A percentile compares a stretch with the other conserved stretches of the same genome.
phyloP scores from a whole-genome alignment of 2,113 vertebrate species.

The Leuciscus idus region DNA sequence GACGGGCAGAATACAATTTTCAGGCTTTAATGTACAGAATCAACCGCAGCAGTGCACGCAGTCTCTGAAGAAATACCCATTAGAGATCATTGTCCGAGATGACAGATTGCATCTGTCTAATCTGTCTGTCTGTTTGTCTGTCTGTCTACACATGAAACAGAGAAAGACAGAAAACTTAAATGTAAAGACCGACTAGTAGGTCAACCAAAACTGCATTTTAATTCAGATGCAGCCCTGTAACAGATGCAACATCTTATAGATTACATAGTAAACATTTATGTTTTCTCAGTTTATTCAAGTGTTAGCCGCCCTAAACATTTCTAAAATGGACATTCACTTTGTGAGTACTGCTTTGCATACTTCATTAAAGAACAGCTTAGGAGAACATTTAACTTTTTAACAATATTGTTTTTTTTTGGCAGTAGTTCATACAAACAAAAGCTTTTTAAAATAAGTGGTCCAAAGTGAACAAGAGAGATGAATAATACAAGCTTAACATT shows the following conservation, averaged over 20 bases:
- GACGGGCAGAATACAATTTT: neutral
- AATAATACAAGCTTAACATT: neutral
- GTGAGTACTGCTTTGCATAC: neutral
- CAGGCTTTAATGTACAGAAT: neutral
- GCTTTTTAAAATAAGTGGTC: neutral
- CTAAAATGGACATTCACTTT: neutral
- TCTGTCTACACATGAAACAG: neutral
- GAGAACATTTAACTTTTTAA: neutral
- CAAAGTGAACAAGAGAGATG: neutral
- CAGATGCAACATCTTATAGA: slow-evolving; percentile 55
- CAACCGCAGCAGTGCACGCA: neutral
- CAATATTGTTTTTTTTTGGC: neutral
- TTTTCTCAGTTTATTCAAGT: neutral
- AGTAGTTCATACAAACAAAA: neutral
- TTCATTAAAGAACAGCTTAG: neutral
- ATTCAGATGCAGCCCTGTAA: slow-evolving; percentile 70
- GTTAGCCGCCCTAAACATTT: neutral
- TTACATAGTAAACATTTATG: neutral
- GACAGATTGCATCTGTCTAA: slow-evolving; percentile 15
- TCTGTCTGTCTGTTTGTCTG: neutral
- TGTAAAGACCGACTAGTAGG: slow-evolving; percentile 63
- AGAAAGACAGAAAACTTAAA: slow-evolving; percentile 44
- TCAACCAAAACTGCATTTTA: slow-evolving; percentile 72
- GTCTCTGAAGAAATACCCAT: neutral
- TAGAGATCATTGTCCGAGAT: neutral